A percentile compares a stretch with the other conserved stretches of the same genome.
Conservation (phyloP, 2,888 invertebrate genomes). For the Andricus quercusramuli region DNA sequence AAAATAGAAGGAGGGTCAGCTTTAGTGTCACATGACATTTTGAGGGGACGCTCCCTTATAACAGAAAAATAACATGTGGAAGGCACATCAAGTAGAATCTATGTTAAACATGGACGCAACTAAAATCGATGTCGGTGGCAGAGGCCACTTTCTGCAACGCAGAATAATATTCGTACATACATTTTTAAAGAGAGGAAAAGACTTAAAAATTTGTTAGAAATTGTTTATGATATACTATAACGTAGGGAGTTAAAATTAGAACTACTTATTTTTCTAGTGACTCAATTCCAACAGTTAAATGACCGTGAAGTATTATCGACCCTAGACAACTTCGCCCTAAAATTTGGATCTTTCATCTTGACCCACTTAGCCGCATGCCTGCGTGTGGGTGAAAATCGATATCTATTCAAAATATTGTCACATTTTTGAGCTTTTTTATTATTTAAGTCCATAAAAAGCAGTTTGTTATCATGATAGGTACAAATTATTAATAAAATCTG, state of each 20-base stretch:
- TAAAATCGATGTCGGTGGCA: too few species aligned
- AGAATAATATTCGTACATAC: too few species aligned
- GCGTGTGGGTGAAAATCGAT: neutral
- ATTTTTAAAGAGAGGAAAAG: neutral
- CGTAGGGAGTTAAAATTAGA: neutral
- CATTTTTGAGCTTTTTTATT: neutral
- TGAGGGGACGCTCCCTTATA: too few species aligned
- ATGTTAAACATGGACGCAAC: too few species aligned
- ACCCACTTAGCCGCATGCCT: neutral
- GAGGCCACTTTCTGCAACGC: too few species aligned
- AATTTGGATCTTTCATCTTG: neutral
- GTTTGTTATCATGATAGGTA: neutral
- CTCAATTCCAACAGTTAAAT: neutral
- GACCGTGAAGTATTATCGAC: neutral
- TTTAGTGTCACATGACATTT: too few species aligned
- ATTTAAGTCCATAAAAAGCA: neutral
- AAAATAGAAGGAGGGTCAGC: too few species aligned
- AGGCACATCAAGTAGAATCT: too few species aligned
- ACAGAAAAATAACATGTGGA: too few species aligned
- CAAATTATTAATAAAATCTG: neutral
- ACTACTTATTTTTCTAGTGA: neutral
- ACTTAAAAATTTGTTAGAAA: neutral
- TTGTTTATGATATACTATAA: neutral
- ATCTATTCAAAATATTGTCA: neutral
- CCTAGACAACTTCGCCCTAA: slow-evolving; percentile 1